Evolutionary conservation across 2,888 invertebrate genomes (phyloP).

Genomic region (Drosophila niveifrons): DNA sequence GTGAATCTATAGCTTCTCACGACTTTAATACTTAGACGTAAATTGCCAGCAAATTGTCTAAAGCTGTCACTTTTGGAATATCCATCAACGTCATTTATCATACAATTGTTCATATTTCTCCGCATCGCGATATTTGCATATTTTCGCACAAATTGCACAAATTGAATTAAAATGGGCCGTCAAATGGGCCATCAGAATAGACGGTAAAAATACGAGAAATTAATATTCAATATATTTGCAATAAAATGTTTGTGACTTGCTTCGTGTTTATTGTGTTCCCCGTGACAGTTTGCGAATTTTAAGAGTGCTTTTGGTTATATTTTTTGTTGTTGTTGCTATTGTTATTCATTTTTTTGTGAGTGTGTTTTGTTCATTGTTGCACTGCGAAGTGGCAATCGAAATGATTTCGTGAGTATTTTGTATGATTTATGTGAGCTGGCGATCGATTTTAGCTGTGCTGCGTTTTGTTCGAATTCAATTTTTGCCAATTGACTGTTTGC

Average conservation of each 20-base stretch:
- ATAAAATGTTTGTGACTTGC: constrained; percentile 71
- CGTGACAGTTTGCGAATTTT: constrained; percentile 74
- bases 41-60: constrained; percentile 40
- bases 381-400: constrained; percentile 40
- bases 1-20: background rate
- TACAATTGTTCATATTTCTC: constrained; percentile 56
- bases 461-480: constrained; percentile 33
- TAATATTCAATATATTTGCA: constrained; percentile 76
- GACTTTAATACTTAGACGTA: background rate
- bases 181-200: constrained; percentile 47
- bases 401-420: constrained; percentile 57
- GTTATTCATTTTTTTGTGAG: too few relatives aligned
- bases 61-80: constrained; percentile 29
- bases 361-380: constrained; percentile 28
- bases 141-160: constrained; percentile 57
- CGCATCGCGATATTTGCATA: constrained; percentile 47
- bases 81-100: constrained; percentile 63
- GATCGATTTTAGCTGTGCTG: constrained; percentile 24
- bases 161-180: constrained; percentile 69
- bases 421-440: constrained; percentile 62
- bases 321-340: constrained; percentile 18
- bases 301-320: constrained; percentile 54
- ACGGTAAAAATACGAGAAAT: constrained; percentile 48
- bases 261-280: constrained; percentile 62
- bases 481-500: constrained; percentile 40